Evolutionary conservation across 2,888 invertebrate species (phyloP), one percentile per base, ranked within the genome.

Genomic region (Gymnocheta viridis): DNA sequence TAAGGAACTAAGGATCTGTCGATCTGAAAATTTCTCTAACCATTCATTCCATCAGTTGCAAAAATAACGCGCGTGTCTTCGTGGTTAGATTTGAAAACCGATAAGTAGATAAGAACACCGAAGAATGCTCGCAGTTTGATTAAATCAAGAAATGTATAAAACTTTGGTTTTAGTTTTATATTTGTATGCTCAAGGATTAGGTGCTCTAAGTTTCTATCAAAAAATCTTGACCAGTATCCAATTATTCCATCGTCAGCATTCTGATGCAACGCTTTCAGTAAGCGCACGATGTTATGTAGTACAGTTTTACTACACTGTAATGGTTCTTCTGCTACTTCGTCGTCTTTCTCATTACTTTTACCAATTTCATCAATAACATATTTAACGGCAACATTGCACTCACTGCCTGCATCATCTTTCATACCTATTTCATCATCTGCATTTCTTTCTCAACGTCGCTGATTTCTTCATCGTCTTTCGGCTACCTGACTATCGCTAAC

Each of bases 391-490:
- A 69, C 35, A 69, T 69, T 35, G 27, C 19, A 69, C 35, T 69
- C 69, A 69, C 69, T 69, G 69, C 54, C 69, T 69, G 51, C 54
- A 17, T 69, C 54, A 58, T 27, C n/a, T 47, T 47, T 41, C 29
- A 64, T 64, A 10, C 64, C 29, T 64, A 47, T 47, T 64, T 64
- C 64, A 47, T 64, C 64, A n/a, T 64, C 64, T 29, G 29, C 12
- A 47, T 64, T 29, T 47, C 64, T 47, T 64, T 54, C 54, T 64
- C 64, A 47, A 64, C 64, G 27, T 64, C 64, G 29, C 64, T 64
- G 19, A 64, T 17, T 47, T 47, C 64, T 47, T 64, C 17, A 44
- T 64, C 38, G 6, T 62, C 60, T 38, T 62, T 41, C 32, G 35
- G 58, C 58, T 19, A 32, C 17, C 58, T 17, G 35, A 35, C 58